Evolutionary conservation across 2,888 invertebrate species (phyloP).

Genomic region (Sesia apiformis): DNA sequence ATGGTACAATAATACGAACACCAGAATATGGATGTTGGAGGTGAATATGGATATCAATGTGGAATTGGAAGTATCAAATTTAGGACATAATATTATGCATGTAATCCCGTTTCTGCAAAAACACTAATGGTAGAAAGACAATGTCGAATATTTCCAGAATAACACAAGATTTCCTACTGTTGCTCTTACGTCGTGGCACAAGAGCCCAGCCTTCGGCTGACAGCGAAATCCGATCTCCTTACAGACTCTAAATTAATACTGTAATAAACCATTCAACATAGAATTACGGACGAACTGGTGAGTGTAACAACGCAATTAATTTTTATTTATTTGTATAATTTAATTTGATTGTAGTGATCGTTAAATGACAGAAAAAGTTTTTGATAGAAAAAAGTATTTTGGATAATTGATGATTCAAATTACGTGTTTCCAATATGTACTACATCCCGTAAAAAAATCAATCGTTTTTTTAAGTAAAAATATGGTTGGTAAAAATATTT

Average conservation of each 20-base stretch:
- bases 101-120: background rate
- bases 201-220: slow-evolving; percentile 25
- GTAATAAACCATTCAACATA: slow-evolving; percentile 37
- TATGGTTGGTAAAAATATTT: too few species aligned
- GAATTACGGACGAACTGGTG: slow-evolving; percentile 15
- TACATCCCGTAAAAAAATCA: too few species aligned
- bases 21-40: too few species aligned
- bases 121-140: background rate
- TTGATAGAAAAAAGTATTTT: background rate
- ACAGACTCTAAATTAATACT: slow-evolving; percentile 40
- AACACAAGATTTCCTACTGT: background rate
- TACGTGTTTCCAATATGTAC: too few species aligned
- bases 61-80: background rate
- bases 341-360: slow-evolving; percentile 2
- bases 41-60: too few species aligned
- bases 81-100: background rate
- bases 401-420: too few species aligned
- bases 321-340: too few species aligned
- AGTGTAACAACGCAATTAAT: slow-evolving; percentile 15
- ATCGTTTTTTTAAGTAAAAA: too few species aligned
- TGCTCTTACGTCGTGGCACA: background rate
- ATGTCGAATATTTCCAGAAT: background rate
- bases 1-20: too few species aligned
- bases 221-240: slow-evolving; percentile 45
- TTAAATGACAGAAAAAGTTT: slow-evolving; percentile 6